These are phyloP conservation scores for Nesoenas mayeri DNA, from an alignment of 2,113 vertebrate species.

Conservation along the genomic window DNA sequence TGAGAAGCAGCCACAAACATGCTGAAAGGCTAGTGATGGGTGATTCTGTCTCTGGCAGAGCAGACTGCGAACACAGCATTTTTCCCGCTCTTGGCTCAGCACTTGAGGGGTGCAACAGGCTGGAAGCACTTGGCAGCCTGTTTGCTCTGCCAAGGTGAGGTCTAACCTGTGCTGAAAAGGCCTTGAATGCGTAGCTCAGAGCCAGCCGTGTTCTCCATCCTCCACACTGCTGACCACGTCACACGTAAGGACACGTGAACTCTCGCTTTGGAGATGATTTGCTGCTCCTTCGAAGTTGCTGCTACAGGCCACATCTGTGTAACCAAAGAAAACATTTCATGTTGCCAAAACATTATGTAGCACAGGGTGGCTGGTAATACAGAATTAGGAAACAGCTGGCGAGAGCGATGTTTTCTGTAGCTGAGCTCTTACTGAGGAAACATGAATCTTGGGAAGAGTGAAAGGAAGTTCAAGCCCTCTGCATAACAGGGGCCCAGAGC, in stretches of 20 bases:
- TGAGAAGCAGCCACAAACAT: neutral
- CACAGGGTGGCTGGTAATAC: accelerated
- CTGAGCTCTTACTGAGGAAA: neutral
- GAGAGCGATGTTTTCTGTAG: neutral
- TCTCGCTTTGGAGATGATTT: neutral
- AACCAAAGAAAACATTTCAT: neutral
- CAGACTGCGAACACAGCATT: neutral
- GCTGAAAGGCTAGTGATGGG: accelerated
- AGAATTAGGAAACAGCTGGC: neutral
- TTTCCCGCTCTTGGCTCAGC: accelerated
- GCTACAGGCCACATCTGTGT: neutral
- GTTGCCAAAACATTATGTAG: neutral
- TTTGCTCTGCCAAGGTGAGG: neutral
- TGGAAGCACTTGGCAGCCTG: accelerated
- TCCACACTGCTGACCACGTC: accelerated
- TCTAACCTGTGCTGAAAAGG: neutral
- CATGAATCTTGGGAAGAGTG: neutral
- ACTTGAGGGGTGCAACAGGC: accelerated
- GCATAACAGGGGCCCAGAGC: neutral
- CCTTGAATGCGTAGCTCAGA: neutral
- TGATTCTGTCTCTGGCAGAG: neutral
- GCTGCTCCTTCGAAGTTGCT: neutral
- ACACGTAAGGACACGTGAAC: accelerated
- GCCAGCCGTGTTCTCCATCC: neutral
- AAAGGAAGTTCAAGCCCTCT: neutral